Evolutionary conservation across 2,113 vertebrate genomes (phyloP), one percentile per base, ranked within the genome.

Genomic region (Chlorodrepanis virens): DNA sequence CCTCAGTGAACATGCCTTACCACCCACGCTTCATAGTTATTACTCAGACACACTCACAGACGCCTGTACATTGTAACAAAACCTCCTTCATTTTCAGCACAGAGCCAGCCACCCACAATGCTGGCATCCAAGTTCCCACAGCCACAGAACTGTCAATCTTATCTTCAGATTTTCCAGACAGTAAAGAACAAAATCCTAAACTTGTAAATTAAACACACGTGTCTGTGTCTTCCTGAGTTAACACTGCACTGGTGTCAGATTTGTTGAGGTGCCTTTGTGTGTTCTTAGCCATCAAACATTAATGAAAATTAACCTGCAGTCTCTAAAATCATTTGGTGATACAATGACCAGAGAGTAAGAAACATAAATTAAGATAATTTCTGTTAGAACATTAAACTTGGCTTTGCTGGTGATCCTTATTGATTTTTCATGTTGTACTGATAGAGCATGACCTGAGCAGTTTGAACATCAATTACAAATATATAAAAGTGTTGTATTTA

Each of bases 81-180:
- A 72, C 7, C 47, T 70, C 71, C 49, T 71, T 92, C 37, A 49
- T 60, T 96, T 94, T 82, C 79, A 94, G 82, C 50, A 65, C 57
- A 53, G 17, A 94, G 56, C 88, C 93, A 94, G 60, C 88, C 94
- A 92, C 94, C 57, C 83, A 95, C 86, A 78, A 35, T 2, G 67
- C 49, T 70, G 67, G 61, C 47, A 85, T 33, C n/a, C 21, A 75
- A 59, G 33, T 35, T 65, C 77, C 82, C 67, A 49, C 40, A 83
- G 65, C 35, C 54, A 76, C 45, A 44, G 87, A 91, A 68, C 28
- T 45, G 61, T 40, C 47, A 78, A 24, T 23, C 14, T 74, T 72
- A 90, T 87, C 44, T 90, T 68, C 47, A 86, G 12, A 35, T 89
- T 86, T 91, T 87, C 47, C 68, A 77, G 10, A 33, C 10, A 64